Percentiles rank a stretch among this genome's conserved stretches.
Evolutionary conservation across 2,888 invertebrate genomes (phyloP).

Genomic region (Rhagonycha lutea): DNA sequence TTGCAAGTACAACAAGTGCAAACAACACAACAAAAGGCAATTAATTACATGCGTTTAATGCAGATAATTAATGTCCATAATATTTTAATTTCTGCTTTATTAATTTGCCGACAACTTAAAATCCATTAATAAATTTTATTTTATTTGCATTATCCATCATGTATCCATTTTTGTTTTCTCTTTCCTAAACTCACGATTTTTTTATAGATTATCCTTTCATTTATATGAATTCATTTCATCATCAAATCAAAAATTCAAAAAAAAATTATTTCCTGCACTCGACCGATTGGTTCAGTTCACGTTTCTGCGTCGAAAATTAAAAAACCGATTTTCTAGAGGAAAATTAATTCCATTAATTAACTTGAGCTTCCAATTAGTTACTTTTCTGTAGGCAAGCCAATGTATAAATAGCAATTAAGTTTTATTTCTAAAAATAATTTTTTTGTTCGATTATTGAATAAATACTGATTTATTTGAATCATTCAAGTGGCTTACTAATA

Average conservation of each 20-base stretch:
- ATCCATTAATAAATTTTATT: neutral
- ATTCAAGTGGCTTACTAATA: neutral
- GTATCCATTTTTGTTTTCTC: neutral
- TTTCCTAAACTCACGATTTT: no score
- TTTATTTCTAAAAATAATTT: neutral
- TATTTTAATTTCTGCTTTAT: neutral
- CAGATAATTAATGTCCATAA: neutral
- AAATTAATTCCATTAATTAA: neutral
- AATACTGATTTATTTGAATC: neutral
- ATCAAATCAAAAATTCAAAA: no score
- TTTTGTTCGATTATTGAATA: neutral
- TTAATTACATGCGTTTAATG: neutral
- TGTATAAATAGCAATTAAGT: neutral
- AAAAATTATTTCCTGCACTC: no score
- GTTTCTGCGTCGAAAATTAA: neutral
- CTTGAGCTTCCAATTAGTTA: neutral
- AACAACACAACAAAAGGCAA: neutral
- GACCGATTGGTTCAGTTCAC: no score
- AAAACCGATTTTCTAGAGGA: neutral
- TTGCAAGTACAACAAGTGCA: neutral
- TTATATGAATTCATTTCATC: no score
- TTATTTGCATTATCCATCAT: neutral
- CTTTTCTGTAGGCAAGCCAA: neutral
- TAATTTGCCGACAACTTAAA: neutral
- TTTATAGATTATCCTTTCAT: no score